Conservation (phyloP, 2,113 vertebrate species). For the Hyaena hyaena region DNA sequence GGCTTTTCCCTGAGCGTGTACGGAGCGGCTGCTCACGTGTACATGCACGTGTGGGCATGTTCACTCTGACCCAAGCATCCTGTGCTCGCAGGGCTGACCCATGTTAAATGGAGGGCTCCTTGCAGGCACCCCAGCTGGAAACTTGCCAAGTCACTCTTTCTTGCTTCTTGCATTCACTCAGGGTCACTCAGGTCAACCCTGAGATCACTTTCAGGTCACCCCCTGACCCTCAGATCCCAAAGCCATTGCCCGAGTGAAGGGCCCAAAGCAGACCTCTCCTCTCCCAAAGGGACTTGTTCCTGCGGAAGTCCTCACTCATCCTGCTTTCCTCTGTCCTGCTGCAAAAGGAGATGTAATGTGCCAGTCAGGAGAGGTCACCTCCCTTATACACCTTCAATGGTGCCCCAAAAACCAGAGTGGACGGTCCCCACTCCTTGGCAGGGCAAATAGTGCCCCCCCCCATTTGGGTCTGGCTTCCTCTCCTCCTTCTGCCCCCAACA, state of each 20-base stretch:
- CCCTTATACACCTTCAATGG: not conserved
- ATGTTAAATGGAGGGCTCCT: not conserved
- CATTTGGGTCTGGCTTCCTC: not conserved
- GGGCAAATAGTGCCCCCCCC: not conserved
- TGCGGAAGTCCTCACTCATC: too few relatives aligned
- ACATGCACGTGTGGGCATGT: accelerated
- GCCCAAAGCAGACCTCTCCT: not conserved
- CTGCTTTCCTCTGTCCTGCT: not conserved
- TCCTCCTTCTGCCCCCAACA: not conserved
- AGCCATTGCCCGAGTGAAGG: not conserved
- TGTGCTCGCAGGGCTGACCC: accelerated
- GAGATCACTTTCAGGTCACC: not conserved
- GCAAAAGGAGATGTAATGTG: not conserved
- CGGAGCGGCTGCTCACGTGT: accelerated
- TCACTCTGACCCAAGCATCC: not conserved
- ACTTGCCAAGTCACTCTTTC: not conserved
- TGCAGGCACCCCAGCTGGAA: not conserved
- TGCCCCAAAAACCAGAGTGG: not conserved
- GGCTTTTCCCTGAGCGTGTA: not conserved
- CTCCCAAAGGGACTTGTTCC: not conserved
- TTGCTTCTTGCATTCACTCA: not conserved
- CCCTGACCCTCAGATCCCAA: not conserved
- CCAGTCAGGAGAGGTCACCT: not conserved
- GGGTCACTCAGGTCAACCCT: not conserved
- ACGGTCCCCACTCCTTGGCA: not conserved